These are phyloP conservation scores for Speoplatyrhinus poulsoni DNA, from an alignment of 2,113 vertebrate genomes.

Conservation along the genomic window DNA sequence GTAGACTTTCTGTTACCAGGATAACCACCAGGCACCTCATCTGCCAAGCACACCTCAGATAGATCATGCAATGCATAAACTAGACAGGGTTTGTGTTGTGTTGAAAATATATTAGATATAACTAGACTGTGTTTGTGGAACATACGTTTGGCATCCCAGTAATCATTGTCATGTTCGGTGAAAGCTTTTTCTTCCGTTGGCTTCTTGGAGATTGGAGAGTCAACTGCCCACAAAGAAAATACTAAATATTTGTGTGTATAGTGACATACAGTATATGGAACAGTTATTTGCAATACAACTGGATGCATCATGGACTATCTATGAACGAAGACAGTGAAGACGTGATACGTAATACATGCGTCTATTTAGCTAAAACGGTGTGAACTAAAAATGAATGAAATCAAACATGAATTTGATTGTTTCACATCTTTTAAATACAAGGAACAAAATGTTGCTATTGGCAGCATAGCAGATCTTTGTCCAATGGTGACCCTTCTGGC, in stretches of 20 bases:
- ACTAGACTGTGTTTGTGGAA: slow-evolving; percentile 7
- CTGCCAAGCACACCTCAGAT: slow-evolving; percentile 27
- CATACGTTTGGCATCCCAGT: slow-evolving; percentile 49
- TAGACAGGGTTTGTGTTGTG: background rate
- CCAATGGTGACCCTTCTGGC: too few relatives aligned
- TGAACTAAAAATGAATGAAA: too few relatives aligned
- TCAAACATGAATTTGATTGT: too few relatives aligned
- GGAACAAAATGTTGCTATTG: too few relatives aligned
- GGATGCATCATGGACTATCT: too few relatives aligned
- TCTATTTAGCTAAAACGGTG: too few relatives aligned
- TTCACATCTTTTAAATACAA: too few relatives aligned
- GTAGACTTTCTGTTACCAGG: slow-evolving; percentile 27
- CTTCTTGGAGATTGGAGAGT: slow-evolving; percentile 3
- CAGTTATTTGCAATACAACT: background rate
- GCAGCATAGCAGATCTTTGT: too few relatives aligned
- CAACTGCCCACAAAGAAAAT: slow-evolving; percentile 5
- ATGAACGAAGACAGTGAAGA: too few relatives aligned
- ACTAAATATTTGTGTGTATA: background rate
- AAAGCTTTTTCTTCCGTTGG: slow-evolving; percentile 9
- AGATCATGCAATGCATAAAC: background rate
- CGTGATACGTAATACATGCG: too few relatives aligned
- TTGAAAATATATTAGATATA: background rate
- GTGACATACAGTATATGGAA: background rate
- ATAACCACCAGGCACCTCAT: slow-evolving; percentile 17
- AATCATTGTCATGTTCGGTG: slow-evolving; percentile 33